phyloP scores from a whole-genome alignment of 2,113 vertebrate genomes.

The Bos indicus region DNA sequence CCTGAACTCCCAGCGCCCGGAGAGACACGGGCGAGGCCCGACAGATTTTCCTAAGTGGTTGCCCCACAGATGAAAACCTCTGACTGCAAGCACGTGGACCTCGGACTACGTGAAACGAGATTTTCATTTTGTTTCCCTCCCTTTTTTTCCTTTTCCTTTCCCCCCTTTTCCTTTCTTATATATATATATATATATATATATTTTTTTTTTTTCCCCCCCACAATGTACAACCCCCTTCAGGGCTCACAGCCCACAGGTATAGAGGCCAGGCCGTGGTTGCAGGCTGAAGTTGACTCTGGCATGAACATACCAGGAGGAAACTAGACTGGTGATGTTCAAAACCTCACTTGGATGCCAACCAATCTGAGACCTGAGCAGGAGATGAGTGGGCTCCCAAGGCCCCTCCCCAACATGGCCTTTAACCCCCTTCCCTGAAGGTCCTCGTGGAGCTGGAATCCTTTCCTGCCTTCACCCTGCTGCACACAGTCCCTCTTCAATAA shows the following conservation, averaged over 20 bases:
- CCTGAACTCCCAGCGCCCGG: neutral
- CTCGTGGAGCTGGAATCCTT: neutral
- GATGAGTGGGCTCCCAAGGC: neutral
- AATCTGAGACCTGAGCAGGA: neutral
- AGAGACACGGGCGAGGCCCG: neutral
- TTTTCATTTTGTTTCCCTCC: neutral
- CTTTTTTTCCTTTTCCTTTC: neutral
- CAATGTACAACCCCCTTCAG: neutral
- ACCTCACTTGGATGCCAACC: neutral
- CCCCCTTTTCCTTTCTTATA: neutral
- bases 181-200: neutral
- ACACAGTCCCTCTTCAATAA: neutral
- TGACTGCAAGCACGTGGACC: neutral
- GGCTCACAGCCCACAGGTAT: neutral
- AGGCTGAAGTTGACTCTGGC: neutral
- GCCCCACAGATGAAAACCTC: no score
- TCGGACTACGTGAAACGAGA: neutral
- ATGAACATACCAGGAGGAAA: neutral
- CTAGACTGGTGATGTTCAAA: neutral
- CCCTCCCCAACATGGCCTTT: fast-evolving
- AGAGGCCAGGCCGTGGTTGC: neutral
- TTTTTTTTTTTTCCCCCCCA: fast-evolving
- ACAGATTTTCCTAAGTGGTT: neutral
- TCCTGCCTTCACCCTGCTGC: neutral
- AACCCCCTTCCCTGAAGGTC: neutral